Percentiles rank a stretch among this genome's conserved stretches.
Conservation (phyloP, 2,113 vertebrate genomes). For the Heptranchias perlo region DNA sequence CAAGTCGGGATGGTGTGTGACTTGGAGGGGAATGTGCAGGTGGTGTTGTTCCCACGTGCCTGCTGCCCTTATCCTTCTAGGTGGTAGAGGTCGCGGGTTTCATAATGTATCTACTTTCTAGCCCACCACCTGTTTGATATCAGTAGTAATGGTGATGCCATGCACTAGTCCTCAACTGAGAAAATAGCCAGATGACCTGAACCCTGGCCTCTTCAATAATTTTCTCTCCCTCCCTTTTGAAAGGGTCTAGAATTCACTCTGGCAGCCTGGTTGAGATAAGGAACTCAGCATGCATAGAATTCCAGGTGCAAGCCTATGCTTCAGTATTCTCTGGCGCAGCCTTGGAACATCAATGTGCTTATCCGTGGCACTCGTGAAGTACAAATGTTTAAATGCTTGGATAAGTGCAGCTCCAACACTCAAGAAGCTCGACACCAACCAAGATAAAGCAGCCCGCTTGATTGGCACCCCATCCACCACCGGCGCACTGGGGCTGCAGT, state of each 20-base stretch:
- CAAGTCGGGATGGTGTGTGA: no score
- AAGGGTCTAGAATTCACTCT: not conserved
- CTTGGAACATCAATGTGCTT: not conserved
- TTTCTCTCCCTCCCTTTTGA: not conserved
- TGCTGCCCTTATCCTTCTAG: no score
- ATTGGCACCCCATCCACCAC: no score
- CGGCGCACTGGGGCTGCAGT: no score
- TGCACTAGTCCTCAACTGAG: not conserved
- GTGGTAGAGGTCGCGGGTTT: no score
- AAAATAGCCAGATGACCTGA: not conserved
- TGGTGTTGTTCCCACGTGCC: no score
- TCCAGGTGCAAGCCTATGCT: not conserved
- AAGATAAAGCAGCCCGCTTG: no score
- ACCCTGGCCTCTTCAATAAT: not conserved
- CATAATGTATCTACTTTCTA: not conserved
- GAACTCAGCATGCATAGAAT: not conserved
- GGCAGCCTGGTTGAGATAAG: not conserved
- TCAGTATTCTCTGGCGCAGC: not conserved
- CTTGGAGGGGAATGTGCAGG: no score
- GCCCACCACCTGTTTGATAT: not conserved
- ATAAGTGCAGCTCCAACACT: no score
- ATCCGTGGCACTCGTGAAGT: not conserved
- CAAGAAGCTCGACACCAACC: no score
- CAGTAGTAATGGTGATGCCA: not conserved
- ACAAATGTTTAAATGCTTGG: not conserved